These are phyloP conservation scores for Rutpela maculata DNA, from an alignment of 2,888 invertebrate species.

Conservation along the genomic window DNA sequence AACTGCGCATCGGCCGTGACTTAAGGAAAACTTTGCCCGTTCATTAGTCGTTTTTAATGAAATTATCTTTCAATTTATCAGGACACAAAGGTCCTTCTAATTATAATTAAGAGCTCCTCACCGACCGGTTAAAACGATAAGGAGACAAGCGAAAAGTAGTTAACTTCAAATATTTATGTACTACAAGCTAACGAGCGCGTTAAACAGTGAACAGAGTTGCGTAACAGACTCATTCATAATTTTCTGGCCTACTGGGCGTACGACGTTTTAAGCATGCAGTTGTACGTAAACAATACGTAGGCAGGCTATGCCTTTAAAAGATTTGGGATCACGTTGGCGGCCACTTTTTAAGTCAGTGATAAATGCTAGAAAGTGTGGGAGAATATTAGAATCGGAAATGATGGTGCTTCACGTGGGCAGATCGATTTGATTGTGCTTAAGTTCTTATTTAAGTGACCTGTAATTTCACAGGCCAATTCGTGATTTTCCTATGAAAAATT, in stretches of 20 bases:
- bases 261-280: conserved; percentile 23
- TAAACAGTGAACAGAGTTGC: conserved; percentile 20
- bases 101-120: conserved; percentile 36
- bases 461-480: conserved; percentile 15
- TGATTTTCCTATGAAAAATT: neutral
- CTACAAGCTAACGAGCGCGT: conserved; percentile 16
- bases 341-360: conserved; percentile 19
- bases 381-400: conserved; percentile 18
- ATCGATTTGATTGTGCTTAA: conserved; percentile 25
- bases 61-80: conserved; percentile 45
- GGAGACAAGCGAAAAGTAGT: conserved; percentile 6
- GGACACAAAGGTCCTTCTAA: conserved; percentile 38
- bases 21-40: conserved; percentile 33
- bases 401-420: conserved; percentile 22
- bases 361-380: conserved; percentile 26
- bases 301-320: conserved; percentile 20
- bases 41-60: conserved; percentile 35
- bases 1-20: conserved; percentile 11
- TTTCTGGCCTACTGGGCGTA: conserved; percentile 34
- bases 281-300: conserved; percentile 26
- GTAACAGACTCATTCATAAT: conserved; percentile 34
- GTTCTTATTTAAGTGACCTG: conserved; percentile 26
- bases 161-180: conserved; percentile 18
- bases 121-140: neutral
- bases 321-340: conserved; percentile 23